phyloP scores from a whole-genome alignment of 2,113 vertebrate genomes.

The zebrafish (Danio rerio) region GRCz12tu NC_133188.1:6057001-6057500 shows the following conservation, averaged over 20 bases:
- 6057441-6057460: not conserved
- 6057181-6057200: slow-evolving; percentile 69
- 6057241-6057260: slow-evolving; percentile 22
- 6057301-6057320: not conserved
- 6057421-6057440: not conserved
- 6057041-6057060: slow-evolving; percentile 24
- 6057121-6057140: slow-evolving; percentile 68
- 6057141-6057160: slow-evolving; percentile 63
- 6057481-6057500: not conserved
- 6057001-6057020: too few relatives aligned
- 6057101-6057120: slow-evolving; percentile 58
- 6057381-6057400: not conserved
- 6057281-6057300: not conserved
- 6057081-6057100: slow-evolving; percentile 47
- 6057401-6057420: not conserved
- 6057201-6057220: slow-evolving; percentile 71
- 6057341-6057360: not conserved
- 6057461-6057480: not conserved
- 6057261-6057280: slow-evolving; percentile 48
- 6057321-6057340: not conserved
- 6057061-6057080: slow-evolving; percentile 38
- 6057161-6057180: slow-evolving; percentile 58
- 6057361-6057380: not conserved
- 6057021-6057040: too few relatives aligned
- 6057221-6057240: slow-evolving; percentile 70